These are phyloP conservation scores for Nomada flava DNA, from an alignment of 2,888 invertebrate species.

Conservation along the genomic window DNA sequence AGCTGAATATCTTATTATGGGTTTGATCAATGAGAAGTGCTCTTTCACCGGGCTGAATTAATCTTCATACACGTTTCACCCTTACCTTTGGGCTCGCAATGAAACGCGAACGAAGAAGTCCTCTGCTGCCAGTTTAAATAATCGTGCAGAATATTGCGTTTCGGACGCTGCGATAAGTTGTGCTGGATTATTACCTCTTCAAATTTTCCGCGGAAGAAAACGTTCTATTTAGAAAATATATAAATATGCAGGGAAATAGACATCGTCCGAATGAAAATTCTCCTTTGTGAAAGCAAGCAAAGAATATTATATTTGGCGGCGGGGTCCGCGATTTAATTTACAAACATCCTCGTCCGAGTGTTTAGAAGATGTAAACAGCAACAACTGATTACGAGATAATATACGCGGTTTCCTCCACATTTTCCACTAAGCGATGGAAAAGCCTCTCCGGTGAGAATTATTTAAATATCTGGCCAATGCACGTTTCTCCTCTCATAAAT, in stretches of 20 bases:
- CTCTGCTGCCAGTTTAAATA: neutral
- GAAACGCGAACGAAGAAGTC: neutral
- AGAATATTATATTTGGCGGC: too few relatives aligned
- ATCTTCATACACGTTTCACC: neutral
- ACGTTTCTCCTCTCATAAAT: slow-evolving; percentile 13
- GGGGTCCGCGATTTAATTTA: neutral
- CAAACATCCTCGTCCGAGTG: neutral
- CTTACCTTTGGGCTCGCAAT: neutral
- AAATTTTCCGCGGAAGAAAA: slow-evolving; percentile 12
- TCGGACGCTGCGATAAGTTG: neutral
- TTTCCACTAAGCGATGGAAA: neutral
- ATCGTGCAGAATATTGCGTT: slow-evolving; percentile 16
- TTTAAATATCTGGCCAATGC: neutral
- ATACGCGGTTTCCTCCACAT: neutral
- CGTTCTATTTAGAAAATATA: neutral
- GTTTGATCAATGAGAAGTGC: neutral
- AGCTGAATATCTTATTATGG: neutral
- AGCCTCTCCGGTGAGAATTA: neutral
- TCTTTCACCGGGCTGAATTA: neutral
- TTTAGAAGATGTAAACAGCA: neutral
- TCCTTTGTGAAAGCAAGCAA: too few relatives aligned
- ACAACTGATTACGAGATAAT: neutral
- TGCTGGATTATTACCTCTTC: slow-evolving; percentile 18
- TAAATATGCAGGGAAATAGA: neutral
- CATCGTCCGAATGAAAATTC: slow-evolving; percentile 3